phyloP scores from a whole-genome alignment of 2,113 vertebrate species.

The Callospermophilus lateralis region DNA sequence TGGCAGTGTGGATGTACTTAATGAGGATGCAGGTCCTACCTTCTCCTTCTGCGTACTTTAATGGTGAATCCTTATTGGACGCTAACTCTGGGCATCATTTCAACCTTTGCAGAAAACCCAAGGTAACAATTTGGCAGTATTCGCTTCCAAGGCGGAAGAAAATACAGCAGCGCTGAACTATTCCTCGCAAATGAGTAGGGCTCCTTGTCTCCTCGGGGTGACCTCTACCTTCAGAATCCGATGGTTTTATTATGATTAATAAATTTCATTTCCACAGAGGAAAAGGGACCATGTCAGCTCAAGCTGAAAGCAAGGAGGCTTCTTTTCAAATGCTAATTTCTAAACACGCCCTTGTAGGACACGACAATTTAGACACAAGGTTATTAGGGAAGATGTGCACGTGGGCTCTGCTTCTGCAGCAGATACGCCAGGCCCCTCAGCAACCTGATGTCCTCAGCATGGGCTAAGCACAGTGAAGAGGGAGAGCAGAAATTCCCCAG shows the following conservation, averaged over 20 bases:
- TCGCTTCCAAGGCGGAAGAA: constrained; percentile 71
- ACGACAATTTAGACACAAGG: constrained; percentile 86
- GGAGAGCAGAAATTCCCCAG: neutral
- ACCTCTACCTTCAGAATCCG: constrained; percentile 89
- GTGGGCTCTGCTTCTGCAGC: constrained; percentile 52
- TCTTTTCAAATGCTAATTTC: constrained; percentile 91
- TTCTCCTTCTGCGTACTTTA: neutral
- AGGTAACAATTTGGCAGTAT: constrained; percentile 63
- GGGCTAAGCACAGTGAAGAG: neutral
- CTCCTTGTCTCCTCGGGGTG: constrained; percentile 84
- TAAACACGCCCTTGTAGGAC: constrained; percentile 88
- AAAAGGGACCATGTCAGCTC: constrained; percentile 89
- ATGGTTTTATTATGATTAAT: constrained; percentile 91
- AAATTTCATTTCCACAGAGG: constrained; percentile 91
- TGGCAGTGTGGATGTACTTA: neutral
- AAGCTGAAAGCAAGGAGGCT: constrained; percentile 88
- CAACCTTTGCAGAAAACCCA: constrained; percentile 55
- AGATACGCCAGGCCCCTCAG: constrained; percentile 66
- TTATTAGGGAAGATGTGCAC: constrained; percentile 84
- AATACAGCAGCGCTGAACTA: constrained; percentile 62
- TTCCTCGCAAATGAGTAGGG: constrained; percentile 81
- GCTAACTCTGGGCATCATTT: neutral
- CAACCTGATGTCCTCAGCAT: constrained; percentile 32
- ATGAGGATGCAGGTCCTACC: neutral
- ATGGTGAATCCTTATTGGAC: neutral